phyloP scores from a whole-genome alignment of 2,888 invertebrate genomes.

The Tridacna gigas region DNA sequence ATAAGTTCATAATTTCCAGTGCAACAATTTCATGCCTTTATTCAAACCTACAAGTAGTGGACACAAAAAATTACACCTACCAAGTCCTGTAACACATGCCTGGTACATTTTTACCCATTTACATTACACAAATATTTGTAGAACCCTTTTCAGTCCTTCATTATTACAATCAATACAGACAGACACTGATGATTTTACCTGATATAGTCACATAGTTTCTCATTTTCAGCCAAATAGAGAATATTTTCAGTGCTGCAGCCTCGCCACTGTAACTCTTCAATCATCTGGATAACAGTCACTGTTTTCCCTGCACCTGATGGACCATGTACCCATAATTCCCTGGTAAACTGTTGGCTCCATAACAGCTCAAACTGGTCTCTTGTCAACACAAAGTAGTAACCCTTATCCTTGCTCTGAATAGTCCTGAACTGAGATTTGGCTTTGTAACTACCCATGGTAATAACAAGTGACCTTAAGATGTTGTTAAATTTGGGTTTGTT shows the following conservation, averaged over 20 bases:
- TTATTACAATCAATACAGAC: no score
- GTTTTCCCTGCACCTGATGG: slow-evolving; percentile 78
- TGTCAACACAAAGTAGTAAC: slow-evolving; percentile 75
- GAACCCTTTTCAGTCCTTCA: no score
- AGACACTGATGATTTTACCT: slow-evolving; percentile 53
- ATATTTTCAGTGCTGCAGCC: slow-evolving; percentile 69
- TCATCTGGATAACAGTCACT: slow-evolving; percentile 74
- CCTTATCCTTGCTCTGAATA: slow-evolving; percentile 50
- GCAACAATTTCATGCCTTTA: no score
- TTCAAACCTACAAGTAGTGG: no score
- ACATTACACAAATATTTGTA: no score
- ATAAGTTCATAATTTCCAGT: no score
- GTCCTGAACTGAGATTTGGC: slow-evolving; percentile 56
- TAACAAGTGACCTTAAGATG: slow-evolving; percentile 67
- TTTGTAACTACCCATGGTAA: slow-evolving; percentile 74
- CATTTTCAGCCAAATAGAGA: slow-evolving; percentile 77
- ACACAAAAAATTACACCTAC: no score
- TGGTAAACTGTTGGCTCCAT: slow-evolving; percentile 74
- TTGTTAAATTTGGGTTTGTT: slow-evolving; percentile 63
- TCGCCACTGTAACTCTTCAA: slow-evolving; percentile 69
- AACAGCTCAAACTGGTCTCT: slow-evolving; percentile 78
- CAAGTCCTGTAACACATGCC: no score
- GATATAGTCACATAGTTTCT: slow-evolving; percentile 75
- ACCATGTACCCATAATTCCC: slow-evolving; percentile 78
- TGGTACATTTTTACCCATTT: no score